Evolutionary conservation across 2,797 vertebrate genomes (phyloP).

Genomic region (Rhinophrynus dorsalis): DNA sequence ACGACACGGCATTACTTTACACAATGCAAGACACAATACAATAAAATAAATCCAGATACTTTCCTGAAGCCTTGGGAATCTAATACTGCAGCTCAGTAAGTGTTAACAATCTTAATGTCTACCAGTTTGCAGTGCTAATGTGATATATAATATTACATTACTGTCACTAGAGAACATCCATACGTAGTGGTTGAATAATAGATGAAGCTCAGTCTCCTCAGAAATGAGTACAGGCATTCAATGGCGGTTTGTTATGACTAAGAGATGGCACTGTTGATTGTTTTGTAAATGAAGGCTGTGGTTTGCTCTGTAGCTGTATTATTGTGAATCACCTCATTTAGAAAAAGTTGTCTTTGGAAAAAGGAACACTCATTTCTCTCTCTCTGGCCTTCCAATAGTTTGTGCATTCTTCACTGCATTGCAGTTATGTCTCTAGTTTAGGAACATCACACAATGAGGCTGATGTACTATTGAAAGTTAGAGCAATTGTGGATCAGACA

Average conservation of each 20-base stretch:
- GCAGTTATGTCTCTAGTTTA: neutral
- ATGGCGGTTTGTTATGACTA: slow-evolving; percentile 30
- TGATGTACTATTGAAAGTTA: too few relatives aligned
- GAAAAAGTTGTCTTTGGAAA: slow-evolving; percentile 33
- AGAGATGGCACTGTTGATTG: slow-evolving; percentile 32
- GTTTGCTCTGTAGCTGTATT: slow-evolving; percentile 38
- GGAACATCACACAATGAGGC: too few relatives aligned
- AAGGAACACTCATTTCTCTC: slow-evolving; percentile 14
- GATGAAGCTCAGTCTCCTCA: slow-evolving; percentile 34
- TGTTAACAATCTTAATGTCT: slow-evolving; percentile 30
- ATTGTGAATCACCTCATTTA: slow-evolving; percentile 37
- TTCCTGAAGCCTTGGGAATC: neutral
- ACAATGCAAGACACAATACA: too few relatives aligned
- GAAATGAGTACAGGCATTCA: slow-evolving; percentile 32
- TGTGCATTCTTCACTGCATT: slow-evolving; percentile 22
- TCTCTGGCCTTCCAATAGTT: neutral
- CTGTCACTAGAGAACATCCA: slow-evolving; percentile 44
- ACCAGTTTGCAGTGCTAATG: slow-evolving; percentile 39
- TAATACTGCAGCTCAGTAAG: neutral
- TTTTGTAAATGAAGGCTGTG: slow-evolving; percentile 28
- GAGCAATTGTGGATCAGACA: too few relatives aligned
- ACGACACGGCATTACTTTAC: too few relatives aligned
- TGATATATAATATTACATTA: slow-evolving; percentile 37
- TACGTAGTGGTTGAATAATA: slow-evolving; percentile 43
- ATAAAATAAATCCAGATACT: too few relatives aligned